Evolutionary conservation across 2,113 vertebrate species (phyloP).

Genomic region (Phycodurus eques): DNA sequence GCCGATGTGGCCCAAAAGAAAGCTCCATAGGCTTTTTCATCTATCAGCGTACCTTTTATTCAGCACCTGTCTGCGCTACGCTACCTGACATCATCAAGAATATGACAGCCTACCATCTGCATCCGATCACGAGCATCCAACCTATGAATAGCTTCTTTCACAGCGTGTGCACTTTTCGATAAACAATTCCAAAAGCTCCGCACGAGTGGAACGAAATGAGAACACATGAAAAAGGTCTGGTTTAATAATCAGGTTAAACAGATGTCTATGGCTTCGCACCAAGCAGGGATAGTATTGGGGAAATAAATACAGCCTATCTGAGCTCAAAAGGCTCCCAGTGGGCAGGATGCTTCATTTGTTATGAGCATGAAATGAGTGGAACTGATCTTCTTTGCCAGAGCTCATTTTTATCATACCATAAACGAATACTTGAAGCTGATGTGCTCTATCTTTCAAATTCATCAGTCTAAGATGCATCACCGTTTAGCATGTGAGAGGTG

Average conservation of each 20-base stretch:
- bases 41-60: constrained; percentile 16
- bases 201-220: background rate
- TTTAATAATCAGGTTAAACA: constrained; percentile 55
- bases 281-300: constrained; percentile 32
- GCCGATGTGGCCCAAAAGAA: background rate
- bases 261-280: constrained; percentile 42
- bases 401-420: constrained; percentile 23
- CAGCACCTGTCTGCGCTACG: constrained; percentile 17
- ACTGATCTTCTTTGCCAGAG: constrained; percentile 28
- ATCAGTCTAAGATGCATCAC: background rate
- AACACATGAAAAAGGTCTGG: constrained; percentile 40
- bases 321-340: constrained; percentile 45
- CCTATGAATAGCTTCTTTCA: constrained; percentile 41
- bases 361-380: constrained; percentile 28
- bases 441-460: constrained; percentile 10
- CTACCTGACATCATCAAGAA: constrained; percentile 42
- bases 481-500: constrained; percentile 3
- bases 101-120: constrained; percentile 39
- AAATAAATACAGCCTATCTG: constrained; percentile 60
- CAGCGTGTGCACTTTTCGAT: constrained; percentile 38
- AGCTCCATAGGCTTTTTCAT: background rate
- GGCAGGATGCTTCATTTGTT: constrained; percentile 41
- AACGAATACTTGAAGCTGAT: constrained; percentile 26
- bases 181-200: constrained; percentile 48
- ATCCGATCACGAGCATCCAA: constrained; percentile 40